Evolutionary conservation across 1,140 invertebrate genomes (phyloP).

Genomic region (Oppia nitens): DNA sequence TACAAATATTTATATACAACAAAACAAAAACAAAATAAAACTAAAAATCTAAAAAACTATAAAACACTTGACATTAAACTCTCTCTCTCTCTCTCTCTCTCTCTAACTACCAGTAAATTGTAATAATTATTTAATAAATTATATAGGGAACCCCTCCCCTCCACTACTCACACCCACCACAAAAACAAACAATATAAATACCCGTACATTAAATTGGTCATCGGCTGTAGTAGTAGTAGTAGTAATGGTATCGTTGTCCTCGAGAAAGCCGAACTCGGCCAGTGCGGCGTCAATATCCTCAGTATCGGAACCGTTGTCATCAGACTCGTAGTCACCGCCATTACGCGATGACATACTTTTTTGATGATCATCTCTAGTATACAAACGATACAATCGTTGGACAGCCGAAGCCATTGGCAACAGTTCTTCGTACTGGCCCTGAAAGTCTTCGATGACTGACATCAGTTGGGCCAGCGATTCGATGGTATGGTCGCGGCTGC

Average conservation of each 20-base stretch:
- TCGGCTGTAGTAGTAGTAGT: too few relatives aligned
- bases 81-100: too few relatives aligned
- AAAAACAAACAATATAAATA: too few relatives aligned
- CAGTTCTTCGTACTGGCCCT: slow-evolving; percentile 4
- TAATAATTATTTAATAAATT: too few relatives aligned
- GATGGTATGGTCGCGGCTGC: not conserved
- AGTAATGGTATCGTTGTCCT: not conserved
- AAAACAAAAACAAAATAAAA: too few relatives aligned
- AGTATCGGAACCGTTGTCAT: not conserved
- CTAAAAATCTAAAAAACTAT: too few relatives aligned
- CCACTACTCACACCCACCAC: too few relatives aligned
- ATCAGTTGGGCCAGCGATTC: not conserved
- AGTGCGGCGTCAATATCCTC: slow-evolving; percentile 5
- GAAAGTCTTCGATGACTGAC: slow-evolving; percentile 3
- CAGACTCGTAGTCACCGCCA: not conserved
- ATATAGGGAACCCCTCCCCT: too few relatives aligned
- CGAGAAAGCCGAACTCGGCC: slow-evolving; percentile 11
- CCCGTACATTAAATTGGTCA: not conserved
- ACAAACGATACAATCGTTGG: not conserved
- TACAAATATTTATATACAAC: too few relatives aligned
- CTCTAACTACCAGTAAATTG: too few relatives aligned
- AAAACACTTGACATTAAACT: too few relatives aligned
- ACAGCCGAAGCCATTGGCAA: not conserved
- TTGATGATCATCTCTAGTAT: not conserved
- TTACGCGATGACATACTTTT: not conserved